Percentiles rank a stretch among this genome's conserved stretches.
phyloP scores from a whole-genome alignment of 64 coral and sea anemone genomes.

The Anthopleura sola region DNA sequence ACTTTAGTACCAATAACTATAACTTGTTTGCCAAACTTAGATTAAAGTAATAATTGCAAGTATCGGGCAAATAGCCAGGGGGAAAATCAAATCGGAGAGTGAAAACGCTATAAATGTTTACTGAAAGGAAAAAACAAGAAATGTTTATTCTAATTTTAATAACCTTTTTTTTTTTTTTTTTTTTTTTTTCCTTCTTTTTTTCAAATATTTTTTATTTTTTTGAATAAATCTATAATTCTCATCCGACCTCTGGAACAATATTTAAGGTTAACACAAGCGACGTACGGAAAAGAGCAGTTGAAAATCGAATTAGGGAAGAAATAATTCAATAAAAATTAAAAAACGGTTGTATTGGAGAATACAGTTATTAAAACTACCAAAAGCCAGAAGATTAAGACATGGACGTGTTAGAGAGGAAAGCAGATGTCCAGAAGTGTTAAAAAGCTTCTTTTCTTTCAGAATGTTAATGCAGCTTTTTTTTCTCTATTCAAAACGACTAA shows the following conservation, averaged over 20 bases:
- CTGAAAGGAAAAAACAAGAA: not conserved
- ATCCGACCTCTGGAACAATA: not conserved
- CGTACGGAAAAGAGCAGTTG: not conserved
- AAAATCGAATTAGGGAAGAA: not conserved
- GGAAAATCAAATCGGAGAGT: not conserved
- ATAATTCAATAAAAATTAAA: not conserved
- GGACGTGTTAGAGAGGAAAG: not conserved
- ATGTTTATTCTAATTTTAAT: not conserved
- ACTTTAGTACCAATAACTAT: not conserved
- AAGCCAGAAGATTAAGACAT: not conserved
- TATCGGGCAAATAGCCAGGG: not conserved
- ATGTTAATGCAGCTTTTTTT: not conserved
- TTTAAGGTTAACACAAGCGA: not conserved
- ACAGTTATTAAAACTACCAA: not conserved
- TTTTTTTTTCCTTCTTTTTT: no score
- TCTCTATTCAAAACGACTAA: not conserved
- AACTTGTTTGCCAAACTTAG: not conserved
- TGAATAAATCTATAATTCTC: not conserved
- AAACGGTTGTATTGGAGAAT: not conserved
- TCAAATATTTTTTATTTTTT: not conserved
- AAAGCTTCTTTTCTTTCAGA: not conserved
- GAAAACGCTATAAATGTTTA: not conserved
- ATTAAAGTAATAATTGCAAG: slow-evolving; percentile 8
- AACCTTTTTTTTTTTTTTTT: not conserved
- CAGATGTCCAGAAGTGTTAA: slow-evolving; percentile 1